Evolutionary conservation across 2,888 invertebrate genomes (phyloP), one percentile per base, ranked within the genome.

Genomic region (Drosophila meridionalis): DNA sequence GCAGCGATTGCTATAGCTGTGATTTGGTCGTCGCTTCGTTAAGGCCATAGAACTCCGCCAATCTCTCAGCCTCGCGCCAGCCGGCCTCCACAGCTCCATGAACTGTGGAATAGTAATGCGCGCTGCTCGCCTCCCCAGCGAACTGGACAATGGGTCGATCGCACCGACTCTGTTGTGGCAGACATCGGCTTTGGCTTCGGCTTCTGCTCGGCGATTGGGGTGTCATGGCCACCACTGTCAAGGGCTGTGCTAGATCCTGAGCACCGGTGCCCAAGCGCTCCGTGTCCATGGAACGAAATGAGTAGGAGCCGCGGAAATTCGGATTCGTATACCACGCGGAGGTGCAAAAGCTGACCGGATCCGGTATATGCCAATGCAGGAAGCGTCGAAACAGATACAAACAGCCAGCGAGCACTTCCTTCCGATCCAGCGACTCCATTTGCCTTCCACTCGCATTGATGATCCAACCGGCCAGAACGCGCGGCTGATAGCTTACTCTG

Each of bases 31-130:
- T 62, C 9, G 79, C 55, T 2, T 47, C 52, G 9, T 43, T 62
- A 28, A 89, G 63, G 6, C 89, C 89, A 55, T 92, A 92, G 62
- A 91, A 92, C 34, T 91, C 89, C 0, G 89, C 92, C 42, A 96
- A 87, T 74, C 96, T 93, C 6, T 95, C 93, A 0, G 96, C 97
- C 90, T 96, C 96, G 45, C 96, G 94, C 90, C 95, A 95, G 0
- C 97, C 97, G 4, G 95, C 94, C 86, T 96, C 96, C 0, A 96
- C 93, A 0, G 97, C 97, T 0, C 97, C 97, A 86, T 97, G 96
- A 0, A 95, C 96, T 0, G 96, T 95, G 1, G 95, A 95, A 87
- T 95, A 96, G 83, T 94, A 94, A 81, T 95, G 95, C 62, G 94
- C 94, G 11, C 96, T 95, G 0, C 95, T 95, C 0, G 96, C 96